Evolutionary conservation across 2,113 vertebrate genomes (phyloP), one percentile per base, ranked within the genome.

Genomic region (Coreoperca whiteheadi): DNA sequence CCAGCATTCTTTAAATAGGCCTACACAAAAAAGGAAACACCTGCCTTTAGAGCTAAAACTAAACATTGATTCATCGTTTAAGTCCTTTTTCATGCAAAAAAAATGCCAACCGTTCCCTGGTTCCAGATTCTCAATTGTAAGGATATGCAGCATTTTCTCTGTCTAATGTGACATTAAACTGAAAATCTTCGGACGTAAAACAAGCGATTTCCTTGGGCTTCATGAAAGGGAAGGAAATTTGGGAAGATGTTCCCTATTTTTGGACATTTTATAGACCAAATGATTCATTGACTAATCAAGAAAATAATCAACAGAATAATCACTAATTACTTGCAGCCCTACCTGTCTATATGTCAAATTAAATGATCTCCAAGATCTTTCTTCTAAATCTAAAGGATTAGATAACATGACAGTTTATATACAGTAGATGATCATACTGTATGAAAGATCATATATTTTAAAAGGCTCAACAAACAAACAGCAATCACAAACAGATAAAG

Each of bases 1-100:
- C 63, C 63, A 66, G 78, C 75, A 18, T 79, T 87, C 54, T 82
- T 81, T 51, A 78, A 88, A 92, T 43, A 79, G 69, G 61, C 59
- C 63, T 21, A 30, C 15, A 53, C 70, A 79, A 72, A 79, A 72
- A 34, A 66, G n/a, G 64, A 76, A 57, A 84, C 68, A 81, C 82
- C 77, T 77, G 59, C 82, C 28, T 67, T 64, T 43, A 48, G 28
- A 69, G 84, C 67, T 25, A n/a, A 67, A 74, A 67, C 60, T 63
- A 53, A 60, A 25, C 46, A 59, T 2, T 57, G 8, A 57, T 54
- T 41, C 2, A 8, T 28, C 9, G 2, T 57, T 9, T 32, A 32
- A 16, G 16, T 20, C 6, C 43, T 41, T 69, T 54, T 68, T 54
- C 6, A 30, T 6, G 20, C 28, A 28, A 50, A 54, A 28, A 50